Base-by-base conservation (phyloP, 2,888 invertebrate genomes). In the Leptinotarsa tumamoca region DNA sequence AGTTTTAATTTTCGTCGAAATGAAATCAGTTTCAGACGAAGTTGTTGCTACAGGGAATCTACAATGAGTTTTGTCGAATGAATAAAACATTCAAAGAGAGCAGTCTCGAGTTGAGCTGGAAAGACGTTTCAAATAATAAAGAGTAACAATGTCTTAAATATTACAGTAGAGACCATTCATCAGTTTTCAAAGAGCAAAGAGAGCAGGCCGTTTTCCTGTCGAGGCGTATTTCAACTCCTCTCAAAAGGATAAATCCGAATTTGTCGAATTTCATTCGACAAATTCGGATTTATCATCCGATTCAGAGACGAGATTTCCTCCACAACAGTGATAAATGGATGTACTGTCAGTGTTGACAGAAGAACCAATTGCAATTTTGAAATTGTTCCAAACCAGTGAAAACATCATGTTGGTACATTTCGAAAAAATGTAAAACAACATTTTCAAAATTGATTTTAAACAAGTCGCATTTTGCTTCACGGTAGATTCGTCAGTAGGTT, bases 111-210 rank as follows among this genome's bases (percentile, higher is more conserved):
- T 63, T 43, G 63, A 63, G n/a, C 27, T n/a, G 10, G 13, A n/a
- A 63, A 63, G 63, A 33, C 63, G 63, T 52, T 54, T 27, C 54
- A 18, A 54, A 68, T 54, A 54, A 68, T 68, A 70, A 70, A 70
- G 27, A 58, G 49, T 58, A n/a, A 58, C 70, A 33, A 58, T 50
- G 52, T 21, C 61, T 33, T 70, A 23, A 70, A 70, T 70, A 70
- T 21, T 49, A 54, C 33, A 70, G 70, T 49, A 14, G 51, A 23
- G 49, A 15, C 70, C 70, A 70, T 70, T 70, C 54, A 70, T 58
- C 70, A 70, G 49, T 17, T 49, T 23, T 58, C 58, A 23, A 14
- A n/a, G 33, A 63, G 43, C 23, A 15, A 10, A 21, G 23, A 13
- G 23, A 17, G 4, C 18, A 21, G 23, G 58, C 15, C 4, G 3